These are phyloP conservation scores for Cosmopolites sordidus DNA, from an alignment of 2,888 invertebrate genomes.

Conservation along the genomic window DNA sequence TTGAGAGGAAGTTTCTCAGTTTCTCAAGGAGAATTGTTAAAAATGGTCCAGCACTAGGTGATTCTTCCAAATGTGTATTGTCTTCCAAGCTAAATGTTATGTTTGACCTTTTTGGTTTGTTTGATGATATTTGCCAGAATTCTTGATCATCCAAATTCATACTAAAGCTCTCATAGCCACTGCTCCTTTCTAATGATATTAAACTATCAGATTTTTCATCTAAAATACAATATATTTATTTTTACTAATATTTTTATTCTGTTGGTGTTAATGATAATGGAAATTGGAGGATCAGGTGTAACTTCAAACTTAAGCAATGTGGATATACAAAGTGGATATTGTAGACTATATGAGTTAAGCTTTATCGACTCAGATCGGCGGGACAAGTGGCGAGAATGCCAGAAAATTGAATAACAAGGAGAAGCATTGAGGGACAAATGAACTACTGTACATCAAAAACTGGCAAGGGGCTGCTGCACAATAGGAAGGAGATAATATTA, in stretches of 20 bases:
- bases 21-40: slow-evolving; percentile 76
- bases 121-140: slow-evolving; percentile 45
- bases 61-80: slow-evolving; percentile 47
- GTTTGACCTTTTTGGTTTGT: slow-evolving; percentile 26
- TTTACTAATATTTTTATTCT: slow-evolving; percentile 9
- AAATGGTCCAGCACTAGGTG: slow-evolving; percentile 65
- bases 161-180: slow-evolving; percentile 72
- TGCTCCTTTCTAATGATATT: slow-evolving; percentile 70
- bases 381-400: no score
- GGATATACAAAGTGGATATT: no score
- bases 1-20: slow-evolving; percentile 76
- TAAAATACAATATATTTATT: slow-evolving; percentile 24
- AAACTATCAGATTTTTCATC: slow-evolving; percentile 54
- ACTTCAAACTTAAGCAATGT: no score
- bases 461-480: no score
- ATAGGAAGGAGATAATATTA: slow-evolving; percentile 3
- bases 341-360: no score
- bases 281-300: no score
- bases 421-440: no score
- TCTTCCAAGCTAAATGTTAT: slow-evolving; percentile 43
- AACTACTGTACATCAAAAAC: no score
- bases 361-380: no score
- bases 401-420: no score
- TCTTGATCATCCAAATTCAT: slow-evolving; percentile 51
- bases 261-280: no score